phyloP scores from a whole-genome alignment of 37 sponge, comb jelly and placozoan genomes.

The Ephydatia muelleri region DNA sequence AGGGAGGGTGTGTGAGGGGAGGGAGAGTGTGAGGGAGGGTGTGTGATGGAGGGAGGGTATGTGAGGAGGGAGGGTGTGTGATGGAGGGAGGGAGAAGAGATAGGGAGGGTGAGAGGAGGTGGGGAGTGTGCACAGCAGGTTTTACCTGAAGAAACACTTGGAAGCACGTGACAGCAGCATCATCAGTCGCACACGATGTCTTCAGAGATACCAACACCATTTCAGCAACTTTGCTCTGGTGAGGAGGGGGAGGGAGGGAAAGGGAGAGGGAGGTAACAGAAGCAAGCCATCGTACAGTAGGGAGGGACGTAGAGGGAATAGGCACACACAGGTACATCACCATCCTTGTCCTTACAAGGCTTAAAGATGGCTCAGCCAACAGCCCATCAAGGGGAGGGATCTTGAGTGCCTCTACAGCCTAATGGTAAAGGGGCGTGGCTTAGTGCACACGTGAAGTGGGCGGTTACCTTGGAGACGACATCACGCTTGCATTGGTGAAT shows the following conservation, averaged over 20 bases:
- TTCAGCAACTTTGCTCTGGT: not conserved
- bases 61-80: too few species aligned
- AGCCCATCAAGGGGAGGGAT: not conserved
- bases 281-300: not conserved
- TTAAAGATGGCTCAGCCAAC: not conserved
- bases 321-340: not conserved
- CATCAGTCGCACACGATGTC: not conserved
- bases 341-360: not conserved
- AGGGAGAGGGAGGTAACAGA: not conserved
- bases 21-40: not conserved
- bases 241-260: not conserved
- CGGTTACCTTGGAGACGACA: constrained; percentile 36
- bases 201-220: not conserved
- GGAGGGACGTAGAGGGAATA: not conserved
- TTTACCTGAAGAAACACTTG: not conserved
- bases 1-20: not conserved
- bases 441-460: not conserved
- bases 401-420: not conserved
- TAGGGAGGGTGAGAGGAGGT: not conserved
- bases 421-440: not conserved
- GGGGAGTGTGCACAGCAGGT: not conserved
- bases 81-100: constrained; percentile 8
- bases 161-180: not conserved
- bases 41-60: too few species aligned
- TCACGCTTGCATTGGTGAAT: constrained; percentile 23